phyloP scores from a whole-genome alignment of 1,140 invertebrate species.

The Leptinotarsa defecta region DNA sequence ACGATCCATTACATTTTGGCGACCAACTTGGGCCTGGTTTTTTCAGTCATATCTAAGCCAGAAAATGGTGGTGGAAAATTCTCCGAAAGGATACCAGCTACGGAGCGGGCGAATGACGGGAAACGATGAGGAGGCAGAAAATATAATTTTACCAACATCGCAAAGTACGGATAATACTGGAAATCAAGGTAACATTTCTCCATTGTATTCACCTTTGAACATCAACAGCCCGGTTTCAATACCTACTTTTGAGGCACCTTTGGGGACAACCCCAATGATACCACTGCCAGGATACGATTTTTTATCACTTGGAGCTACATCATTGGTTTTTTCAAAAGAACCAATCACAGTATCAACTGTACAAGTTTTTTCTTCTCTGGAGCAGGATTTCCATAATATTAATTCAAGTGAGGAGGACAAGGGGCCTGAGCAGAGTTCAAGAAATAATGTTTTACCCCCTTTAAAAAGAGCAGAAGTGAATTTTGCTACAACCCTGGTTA shows the following conservation, averaged over 20 bases:
- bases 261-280: too few species aligned
- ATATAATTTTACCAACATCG: not conserved
- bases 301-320: not conserved
- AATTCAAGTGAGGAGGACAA: not conserved
- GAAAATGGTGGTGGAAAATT: not conserved
- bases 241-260: too few species aligned
- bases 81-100: not conserved
- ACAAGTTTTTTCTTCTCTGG: not conserved
- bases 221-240: not conserved
- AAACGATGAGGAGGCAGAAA: not conserved
- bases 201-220: not conserved
- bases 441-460: too few species aligned
- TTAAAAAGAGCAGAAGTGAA: not conserved
- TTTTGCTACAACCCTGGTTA: not conserved
- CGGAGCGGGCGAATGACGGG: not conserved
- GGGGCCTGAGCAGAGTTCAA: too few species aligned
- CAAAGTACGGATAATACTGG: not conserved
- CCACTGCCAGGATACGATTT: not conserved
- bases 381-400: not conserved
- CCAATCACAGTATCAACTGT: not conserved
- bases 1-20: not conserved
- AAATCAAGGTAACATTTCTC: constrained; percentile 6
- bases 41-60: not conserved
- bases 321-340: constrained; percentile 1
- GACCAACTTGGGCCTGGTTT: not conserved